Conservation (phyloP, 2,888 invertebrate species). For the Synergus laeviventris region DNA sequence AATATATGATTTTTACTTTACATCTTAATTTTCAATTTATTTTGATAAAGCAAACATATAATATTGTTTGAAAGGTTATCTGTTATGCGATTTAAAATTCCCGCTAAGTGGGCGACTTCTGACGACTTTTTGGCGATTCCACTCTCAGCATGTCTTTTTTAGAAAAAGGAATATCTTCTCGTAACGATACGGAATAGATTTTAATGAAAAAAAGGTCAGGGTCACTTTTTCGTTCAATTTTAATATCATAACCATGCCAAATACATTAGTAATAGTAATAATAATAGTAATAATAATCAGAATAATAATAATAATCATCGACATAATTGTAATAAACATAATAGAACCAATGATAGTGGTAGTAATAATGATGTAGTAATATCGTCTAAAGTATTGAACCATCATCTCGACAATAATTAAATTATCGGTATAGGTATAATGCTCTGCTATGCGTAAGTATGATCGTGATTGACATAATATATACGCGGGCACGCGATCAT, state of each 20-base stretch:
- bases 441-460: slow-evolving; percentile 53
- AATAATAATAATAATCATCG: slow-evolving; percentile 61
- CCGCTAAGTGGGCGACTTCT: too few species aligned
- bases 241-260: slow-evolving; percentile 76
- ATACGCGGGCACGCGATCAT: slow-evolving; percentile 10
- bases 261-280: slow-evolving; percentile 72
- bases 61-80: too few species aligned
- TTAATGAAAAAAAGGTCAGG: neutral
- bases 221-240: slow-evolving; percentile 59
- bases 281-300: slow-evolving; percentile 61
- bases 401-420: slow-evolving; percentile 68
- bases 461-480: slow-evolving; percentile 31
- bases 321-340: slow-evolving; percentile 64
- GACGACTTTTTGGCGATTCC: too few species aligned
- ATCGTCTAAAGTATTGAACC: slow-evolving; percentile 73
- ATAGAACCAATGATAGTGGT: slow-evolving; percentile 64
- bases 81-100: too few species aligned
- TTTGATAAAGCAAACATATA: neutral
- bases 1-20: neutral
- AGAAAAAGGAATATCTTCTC: too few species aligned
- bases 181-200: too few species aligned
- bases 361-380: slow-evolving; percentile 63
- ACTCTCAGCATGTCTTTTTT: too few species aligned
- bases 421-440: slow-evolving; percentile 59
- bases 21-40: neutral